phyloP scores from a whole-genome alignment of 2,797 vertebrate species.

The Poecilia picta region DNA sequence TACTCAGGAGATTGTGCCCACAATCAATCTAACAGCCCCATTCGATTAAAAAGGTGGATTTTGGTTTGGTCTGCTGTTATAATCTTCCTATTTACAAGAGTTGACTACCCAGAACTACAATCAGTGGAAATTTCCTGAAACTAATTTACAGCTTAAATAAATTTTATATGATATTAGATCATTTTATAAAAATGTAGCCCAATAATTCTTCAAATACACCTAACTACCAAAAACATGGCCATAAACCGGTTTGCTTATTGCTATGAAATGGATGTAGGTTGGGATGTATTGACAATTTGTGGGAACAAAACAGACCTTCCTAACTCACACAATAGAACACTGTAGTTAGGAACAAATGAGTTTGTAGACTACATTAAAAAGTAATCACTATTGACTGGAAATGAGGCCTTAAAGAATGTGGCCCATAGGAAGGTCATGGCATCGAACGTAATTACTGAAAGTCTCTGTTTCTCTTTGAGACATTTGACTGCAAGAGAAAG shows the following conservation, averaged over 20 bases:
- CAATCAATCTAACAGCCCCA: neutral
- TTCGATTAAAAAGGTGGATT: neutral
- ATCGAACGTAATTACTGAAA: neutral
- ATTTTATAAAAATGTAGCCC: neutral
- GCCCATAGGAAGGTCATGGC: neutral
- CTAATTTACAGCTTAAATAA: neutral
- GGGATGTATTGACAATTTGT: neutral
- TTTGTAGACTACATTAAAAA: neutral
- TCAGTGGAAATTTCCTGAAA: neutral
- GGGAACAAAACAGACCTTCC: neutral
- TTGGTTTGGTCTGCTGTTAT: neutral
- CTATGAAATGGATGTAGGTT: neutral
- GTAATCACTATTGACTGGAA: neutral
- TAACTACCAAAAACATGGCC: neutral
- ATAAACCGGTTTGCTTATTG: neutral
- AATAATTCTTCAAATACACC: neutral
- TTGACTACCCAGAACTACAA: neutral
- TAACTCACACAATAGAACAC: neutral
- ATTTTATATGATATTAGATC: neutral
- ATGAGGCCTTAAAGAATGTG: neutral
- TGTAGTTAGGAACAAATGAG: neutral
- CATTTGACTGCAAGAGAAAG: slow-evolving; percentile 13
- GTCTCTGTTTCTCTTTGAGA: slow-evolving; percentile 1
- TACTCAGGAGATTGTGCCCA: neutral
- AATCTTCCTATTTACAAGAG: neutral